Base-by-base conservation (phyloP, 2,113 vertebrate genomes). In the Atlantisia rogersi region DNA sequence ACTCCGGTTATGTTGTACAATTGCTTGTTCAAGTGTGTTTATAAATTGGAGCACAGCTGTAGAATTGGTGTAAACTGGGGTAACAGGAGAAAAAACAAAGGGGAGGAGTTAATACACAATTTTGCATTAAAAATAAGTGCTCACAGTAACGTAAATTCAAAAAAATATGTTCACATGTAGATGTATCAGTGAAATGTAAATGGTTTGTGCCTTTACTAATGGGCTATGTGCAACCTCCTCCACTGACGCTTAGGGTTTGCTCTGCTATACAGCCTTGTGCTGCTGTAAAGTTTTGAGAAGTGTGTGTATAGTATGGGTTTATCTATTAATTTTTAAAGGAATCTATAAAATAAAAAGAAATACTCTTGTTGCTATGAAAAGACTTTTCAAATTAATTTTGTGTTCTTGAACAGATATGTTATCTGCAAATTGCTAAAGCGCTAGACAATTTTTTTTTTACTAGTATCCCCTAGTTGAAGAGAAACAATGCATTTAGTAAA, bases 181-280 rank as follows among this genome's bases (percentile, higher is more conserved):
- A 46, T 16, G 22, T 60, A 42, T 37, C 6, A 6, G 18, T 29
- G 37, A 67, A 90, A 77, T 31, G 7, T 29, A 71, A 77, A 56
- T 0, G 1, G 44, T n/a, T 74, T 0, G 1, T 42, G 26, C 7
- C 8, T 73, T 16, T 55, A 3, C 37, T 6, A 25, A 12, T 26
- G 59, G 31, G 5, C 26, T 67, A 56, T 13, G 14, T 52, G 42
- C 32, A 68, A 63, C 9, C 20, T 39, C 12, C 18, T 63, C 31
- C 6, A 2, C 4, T 20, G 67, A 10, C 10, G 28, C 39, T 63
- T 50, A 68, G 19, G 25, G 21, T 79, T 74, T 74, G 25, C 12
- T 79, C 25, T 79, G 59, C 50, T 64, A 7, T 58, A 20, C 8
- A 39, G 42, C 17, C 31, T 74, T 62, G n/a, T 2, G 10, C 24